Percentiles rank a stretch among this genome's conserved stretches.
phyloP scores from a whole-genome alignment of 2,888 invertebrate species.

The Polylopha cassiicola region DNA sequence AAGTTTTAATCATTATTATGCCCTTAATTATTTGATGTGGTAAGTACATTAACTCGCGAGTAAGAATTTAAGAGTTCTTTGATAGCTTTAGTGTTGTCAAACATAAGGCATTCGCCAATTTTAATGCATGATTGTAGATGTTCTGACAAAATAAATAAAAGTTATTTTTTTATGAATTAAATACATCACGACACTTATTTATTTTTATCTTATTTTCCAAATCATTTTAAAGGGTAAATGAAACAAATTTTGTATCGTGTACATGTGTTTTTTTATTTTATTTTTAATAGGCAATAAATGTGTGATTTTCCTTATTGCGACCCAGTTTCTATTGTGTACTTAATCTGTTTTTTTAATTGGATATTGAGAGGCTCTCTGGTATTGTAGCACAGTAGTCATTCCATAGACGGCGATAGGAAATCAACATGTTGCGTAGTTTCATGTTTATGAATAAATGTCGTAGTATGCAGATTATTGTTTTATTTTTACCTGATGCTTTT shows the following conservation, averaged over 20 bases:
- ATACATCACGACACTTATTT: no score
- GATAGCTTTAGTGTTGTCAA: no score
- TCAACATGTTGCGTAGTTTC: conserved; percentile 36
- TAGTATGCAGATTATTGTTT: conserved; percentile 42
- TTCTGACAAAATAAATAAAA: conserved; percentile 5
- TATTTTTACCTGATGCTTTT: conserved; percentile 30
- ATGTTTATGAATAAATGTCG: conserved; percentile 47
- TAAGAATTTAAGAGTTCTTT: no score
- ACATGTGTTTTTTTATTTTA: conserved; percentile 23
- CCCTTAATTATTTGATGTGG: neutral
- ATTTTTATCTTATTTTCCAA: conserved; percentile 11
- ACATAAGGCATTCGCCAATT: no score
- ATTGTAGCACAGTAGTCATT: conserved; percentile 34
- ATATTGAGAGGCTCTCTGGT: conserved; percentile 45
- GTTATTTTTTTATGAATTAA: no score
- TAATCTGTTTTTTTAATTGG: conserved; percentile 41
- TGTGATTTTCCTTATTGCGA: conserved; percentile 28
- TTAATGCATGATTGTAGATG: neutral
- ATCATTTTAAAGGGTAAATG: conserved; percentile 16
- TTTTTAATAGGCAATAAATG: conserved; percentile 36
- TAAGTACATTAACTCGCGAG: conserved; percentile 7
- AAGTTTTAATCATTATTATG: no score
- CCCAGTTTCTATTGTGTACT: conserved; percentile 49
- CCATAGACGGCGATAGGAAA: conserved; percentile 31
- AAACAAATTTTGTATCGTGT: conserved; percentile 24